These are phyloP conservation scores for Periphyllus acericola DNA, from an alignment of 2,888 invertebrate species.

Conservation along the genomic window DNA sequence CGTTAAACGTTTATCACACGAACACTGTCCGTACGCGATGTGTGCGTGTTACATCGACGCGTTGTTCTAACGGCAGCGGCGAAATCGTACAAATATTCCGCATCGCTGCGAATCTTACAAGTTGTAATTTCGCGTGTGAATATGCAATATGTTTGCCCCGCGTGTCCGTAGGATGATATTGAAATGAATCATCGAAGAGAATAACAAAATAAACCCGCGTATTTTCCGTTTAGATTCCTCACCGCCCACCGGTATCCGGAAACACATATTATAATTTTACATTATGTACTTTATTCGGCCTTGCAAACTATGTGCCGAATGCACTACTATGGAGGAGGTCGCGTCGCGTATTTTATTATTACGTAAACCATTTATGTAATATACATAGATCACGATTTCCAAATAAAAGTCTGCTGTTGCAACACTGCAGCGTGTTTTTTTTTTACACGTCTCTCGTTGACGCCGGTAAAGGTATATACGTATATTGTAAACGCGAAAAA, in stretches of 20 bases:
- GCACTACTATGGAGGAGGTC: not conserved
- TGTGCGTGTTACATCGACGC: no score
- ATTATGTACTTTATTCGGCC: not conserved
- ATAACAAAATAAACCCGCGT: no score
- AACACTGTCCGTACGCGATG: not conserved
- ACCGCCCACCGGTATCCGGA: conserved; percentile 3
- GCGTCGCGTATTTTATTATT: not conserved
- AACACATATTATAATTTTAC: not conserved
- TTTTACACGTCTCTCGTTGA: not conserved
- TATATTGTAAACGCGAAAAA: not conserved
- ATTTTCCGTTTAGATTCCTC: not conserved
- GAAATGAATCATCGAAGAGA: no score
- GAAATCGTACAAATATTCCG: no score
- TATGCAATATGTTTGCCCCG: not conserved
- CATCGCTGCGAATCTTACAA: not conserved
- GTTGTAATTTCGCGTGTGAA: not conserved
- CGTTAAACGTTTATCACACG: not conserved
- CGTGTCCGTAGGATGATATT: no score
- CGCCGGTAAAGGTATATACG: not conserved
- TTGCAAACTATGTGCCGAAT: conserved; percentile 28
- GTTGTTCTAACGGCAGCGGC: not conserved
- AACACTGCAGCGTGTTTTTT: not conserved
- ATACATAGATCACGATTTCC: not conserved
- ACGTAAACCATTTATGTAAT: not conserved
- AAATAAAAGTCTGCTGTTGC: not conserved